A percentile compares a stretch with the other conserved stretches of the same genome.
Evolutionary conservation across 2,113 vertebrate genomes (phyloP).

Genomic region (Pterophyllum scalare): DNA sequence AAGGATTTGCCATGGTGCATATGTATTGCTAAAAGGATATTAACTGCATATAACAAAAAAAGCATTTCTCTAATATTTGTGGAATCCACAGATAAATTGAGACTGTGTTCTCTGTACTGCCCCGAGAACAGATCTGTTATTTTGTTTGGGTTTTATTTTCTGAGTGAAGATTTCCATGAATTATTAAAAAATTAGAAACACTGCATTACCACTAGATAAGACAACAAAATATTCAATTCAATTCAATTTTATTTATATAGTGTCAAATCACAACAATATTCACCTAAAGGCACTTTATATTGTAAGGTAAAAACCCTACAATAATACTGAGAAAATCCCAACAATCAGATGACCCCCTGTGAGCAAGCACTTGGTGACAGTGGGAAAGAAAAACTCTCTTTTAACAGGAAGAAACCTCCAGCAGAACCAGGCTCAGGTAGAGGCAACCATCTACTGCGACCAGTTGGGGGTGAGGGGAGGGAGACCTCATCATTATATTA

Average conservation of each 20-base stretch:
- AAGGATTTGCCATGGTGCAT: constrained; percentile 27
- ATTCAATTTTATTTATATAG: too few relatives aligned
- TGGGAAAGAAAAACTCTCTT: too few relatives aligned
- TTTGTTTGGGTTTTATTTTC: neutral
- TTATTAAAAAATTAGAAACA: constrained; percentile 28
- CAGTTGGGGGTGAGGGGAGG: too few relatives aligned
- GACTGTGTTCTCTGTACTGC: neutral
- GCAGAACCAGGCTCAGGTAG: too few relatives aligned
- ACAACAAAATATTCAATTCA: neutral
- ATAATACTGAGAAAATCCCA: too few relatives aligned
- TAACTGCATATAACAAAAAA: constrained; percentile 44
- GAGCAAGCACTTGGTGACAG: too few relatives aligned
- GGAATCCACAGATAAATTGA: neutral
- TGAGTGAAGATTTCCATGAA: constrained; percentile 3
- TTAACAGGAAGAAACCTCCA: too few relatives aligned
- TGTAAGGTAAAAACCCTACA: too few relatives aligned
- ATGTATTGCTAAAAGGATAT: constrained; percentile 7
- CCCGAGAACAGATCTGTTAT: neutral
- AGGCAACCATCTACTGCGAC: too few relatives aligned
- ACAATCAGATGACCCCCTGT: too few relatives aligned
- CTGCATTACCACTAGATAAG: neutral
- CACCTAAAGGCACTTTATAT: too few relatives aligned
- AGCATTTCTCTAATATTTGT: constrained; percentile 32
- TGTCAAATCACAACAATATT: too few relatives aligned
- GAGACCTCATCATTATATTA: neutral